A percentile compares a stretch with the other conserved stretches of the same genome.
These are phyloP conservation scores for Calameuta pallipes DNA, from an alignment of 2,888 invertebrate genomes.

Conservation along the genomic window DNA sequence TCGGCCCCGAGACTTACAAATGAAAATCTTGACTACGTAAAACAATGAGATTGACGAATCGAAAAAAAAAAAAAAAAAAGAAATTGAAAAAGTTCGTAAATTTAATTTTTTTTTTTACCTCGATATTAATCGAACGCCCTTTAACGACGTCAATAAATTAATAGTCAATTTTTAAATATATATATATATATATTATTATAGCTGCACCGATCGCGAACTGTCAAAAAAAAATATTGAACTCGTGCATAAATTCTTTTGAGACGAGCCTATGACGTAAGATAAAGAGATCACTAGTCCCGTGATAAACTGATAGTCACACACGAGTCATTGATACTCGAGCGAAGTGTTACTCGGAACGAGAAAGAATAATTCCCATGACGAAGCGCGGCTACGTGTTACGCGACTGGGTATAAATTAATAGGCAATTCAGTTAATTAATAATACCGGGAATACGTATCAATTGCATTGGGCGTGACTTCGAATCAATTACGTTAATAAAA, in stretches of 20 bases:
- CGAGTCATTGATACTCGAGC: too few relatives aligned
- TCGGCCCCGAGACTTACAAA: not conserved
- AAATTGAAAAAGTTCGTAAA: not conserved
- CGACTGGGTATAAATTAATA: not conserved
- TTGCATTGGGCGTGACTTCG: not conserved
- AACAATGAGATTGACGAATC: not conserved
- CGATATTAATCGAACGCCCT: too few relatives aligned
- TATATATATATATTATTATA: too few relatives aligned
- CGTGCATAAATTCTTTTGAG: not conserved
- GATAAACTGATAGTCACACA: not conserved
- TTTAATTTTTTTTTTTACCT: too few relatives aligned
- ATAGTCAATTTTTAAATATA: too few relatives aligned
- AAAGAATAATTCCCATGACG: not conserved
- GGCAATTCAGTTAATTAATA: not conserved
- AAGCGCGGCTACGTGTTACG: not conserved
- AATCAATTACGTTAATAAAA: not conserved
- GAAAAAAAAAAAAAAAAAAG: too few relatives aligned
- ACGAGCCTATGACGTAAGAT: not conserved
- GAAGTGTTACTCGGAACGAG: too few relatives aligned
- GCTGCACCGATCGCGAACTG: too few relatives aligned
- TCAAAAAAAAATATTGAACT: too few relatives aligned
- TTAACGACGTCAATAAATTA: too few relatives aligned
- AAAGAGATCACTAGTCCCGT: not conserved
- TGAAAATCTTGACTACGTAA: not conserved
- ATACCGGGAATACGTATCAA: conserved; percentile 2